phyloP scores from a whole-genome alignment of 2,113 vertebrate species.

The Calyptomena viridis region DNA sequence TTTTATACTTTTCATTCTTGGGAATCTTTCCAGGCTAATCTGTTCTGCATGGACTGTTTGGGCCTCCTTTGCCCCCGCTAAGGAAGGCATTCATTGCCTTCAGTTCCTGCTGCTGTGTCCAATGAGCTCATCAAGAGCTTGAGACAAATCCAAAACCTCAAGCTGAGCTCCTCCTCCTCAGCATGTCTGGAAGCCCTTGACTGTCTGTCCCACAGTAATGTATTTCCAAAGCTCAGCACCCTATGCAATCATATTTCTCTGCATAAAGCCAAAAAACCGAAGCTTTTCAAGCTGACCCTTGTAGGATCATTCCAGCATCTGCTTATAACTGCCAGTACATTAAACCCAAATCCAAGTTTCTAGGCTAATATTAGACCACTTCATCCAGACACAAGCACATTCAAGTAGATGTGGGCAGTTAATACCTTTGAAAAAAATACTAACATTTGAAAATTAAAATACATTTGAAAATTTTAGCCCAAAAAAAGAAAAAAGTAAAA shows the following conservation, averaged over 20 bases:
- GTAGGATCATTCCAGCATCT: neutral
- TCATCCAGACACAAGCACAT: neutral
- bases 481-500: neutral
- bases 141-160: conserved; percentile 20
- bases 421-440: neutral
- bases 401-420: neutral
- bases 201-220: neutral
- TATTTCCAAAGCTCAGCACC: neutral
- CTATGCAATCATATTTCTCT: neutral
- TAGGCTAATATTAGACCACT: neutral
- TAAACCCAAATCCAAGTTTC: neutral
- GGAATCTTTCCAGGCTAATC: conserved; percentile 24
- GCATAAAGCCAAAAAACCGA: neutral
- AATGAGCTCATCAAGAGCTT: conserved; percentile 17
- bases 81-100: neutral
- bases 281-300: neutral
- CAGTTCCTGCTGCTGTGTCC: neutral
- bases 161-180: neutral
- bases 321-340: neutral
- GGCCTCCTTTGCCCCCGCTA: too few species aligned
- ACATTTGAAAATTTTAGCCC: neutral
- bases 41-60: neutral
- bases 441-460: neutral
- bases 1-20: neutral
- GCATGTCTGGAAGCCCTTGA: neutral